Conservation (phyloP, 2,888 invertebrate species). For the Diachrysia chrysitis region DNA sequence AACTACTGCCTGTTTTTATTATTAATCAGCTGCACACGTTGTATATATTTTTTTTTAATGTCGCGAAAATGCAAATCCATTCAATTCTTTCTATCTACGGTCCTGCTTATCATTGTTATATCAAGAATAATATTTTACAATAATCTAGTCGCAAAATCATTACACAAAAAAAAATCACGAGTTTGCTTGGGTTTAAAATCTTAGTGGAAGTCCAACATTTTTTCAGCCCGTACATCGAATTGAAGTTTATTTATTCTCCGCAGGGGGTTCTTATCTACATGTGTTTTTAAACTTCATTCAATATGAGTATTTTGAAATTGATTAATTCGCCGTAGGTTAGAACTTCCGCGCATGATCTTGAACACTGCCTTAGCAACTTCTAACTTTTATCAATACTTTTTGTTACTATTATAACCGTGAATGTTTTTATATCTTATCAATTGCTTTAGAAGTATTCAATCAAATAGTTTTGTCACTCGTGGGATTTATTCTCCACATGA, state of each 20-base stretch:
- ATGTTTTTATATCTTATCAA: background rate
- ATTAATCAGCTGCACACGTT: background rate
- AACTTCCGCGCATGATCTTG: background rate
- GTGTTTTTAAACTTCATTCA: background rate
- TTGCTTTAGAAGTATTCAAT: constrained; percentile 4
- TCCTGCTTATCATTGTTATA: too few species aligned
- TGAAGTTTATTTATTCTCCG: background rate
- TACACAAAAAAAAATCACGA: too few species aligned
- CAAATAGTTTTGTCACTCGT: background rate
- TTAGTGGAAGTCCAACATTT: background rate
- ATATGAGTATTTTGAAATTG: background rate
- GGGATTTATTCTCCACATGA: background rate
- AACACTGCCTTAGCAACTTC: background rate
- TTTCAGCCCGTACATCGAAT: background rate
- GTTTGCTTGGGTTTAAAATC: too few species aligned
- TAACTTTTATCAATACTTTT: constrained; percentile 3
- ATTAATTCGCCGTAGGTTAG: background rate
- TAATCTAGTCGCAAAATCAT: too few species aligned
- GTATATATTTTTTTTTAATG: background rate
- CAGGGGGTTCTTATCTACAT: background rate
- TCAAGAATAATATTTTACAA: too few species aligned
- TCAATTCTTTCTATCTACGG: too few species aligned
- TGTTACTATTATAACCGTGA: background rate
- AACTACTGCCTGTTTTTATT: background rate
- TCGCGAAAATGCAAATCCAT: too few species aligned